Evolutionary conservation across 1,140 invertebrate genomes (phyloP).

Genomic region (Meloidogyne exigua): DNA sequence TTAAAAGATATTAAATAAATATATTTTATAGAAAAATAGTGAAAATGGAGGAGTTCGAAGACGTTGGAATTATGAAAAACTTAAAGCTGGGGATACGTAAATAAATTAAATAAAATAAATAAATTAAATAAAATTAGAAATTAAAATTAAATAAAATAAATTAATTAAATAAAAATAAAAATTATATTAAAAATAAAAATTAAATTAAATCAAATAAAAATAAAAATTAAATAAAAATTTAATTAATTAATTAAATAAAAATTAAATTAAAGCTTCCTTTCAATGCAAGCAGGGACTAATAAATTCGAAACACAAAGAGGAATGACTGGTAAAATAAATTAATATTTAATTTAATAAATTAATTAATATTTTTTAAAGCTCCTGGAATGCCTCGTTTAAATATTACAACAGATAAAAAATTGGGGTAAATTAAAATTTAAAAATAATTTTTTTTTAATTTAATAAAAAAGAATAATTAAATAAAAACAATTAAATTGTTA

Average conservation of each 20-base stretch:
- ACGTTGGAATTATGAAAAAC: conserved; percentile 79
- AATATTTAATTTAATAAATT: background rate
- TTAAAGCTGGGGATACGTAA: conserved; percentile 75
- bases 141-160: too few relatives aligned
- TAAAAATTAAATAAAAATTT: too few relatives aligned
- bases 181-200: too few relatives aligned
- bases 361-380: background rate
- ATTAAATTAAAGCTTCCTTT: conserved; percentile 78
- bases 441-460: too few relatives aligned
- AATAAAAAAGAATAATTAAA: background rate
- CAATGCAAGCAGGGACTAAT: conserved; percentile 87
- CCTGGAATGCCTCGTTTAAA: conserved; percentile 60
- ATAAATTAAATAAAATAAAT: background rate
- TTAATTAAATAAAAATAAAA: too few relatives aligned
- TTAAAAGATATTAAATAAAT: too few relatives aligned
- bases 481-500: background rate
- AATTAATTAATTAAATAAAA: too few relatives aligned
- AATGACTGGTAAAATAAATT: conserved; percentile 68
- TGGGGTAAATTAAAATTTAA: conserved; percentile 45
- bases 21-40: background rate
- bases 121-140: too few relatives aligned
- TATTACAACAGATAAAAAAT: conserved; percentile 61
- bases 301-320: conserved; percentile 81
- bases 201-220: too few relatives aligned
- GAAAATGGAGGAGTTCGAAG: conserved; percentile 37